Conservation (phyloP, 2,113 vertebrate species). For the Climacteris rufus region DNA sequence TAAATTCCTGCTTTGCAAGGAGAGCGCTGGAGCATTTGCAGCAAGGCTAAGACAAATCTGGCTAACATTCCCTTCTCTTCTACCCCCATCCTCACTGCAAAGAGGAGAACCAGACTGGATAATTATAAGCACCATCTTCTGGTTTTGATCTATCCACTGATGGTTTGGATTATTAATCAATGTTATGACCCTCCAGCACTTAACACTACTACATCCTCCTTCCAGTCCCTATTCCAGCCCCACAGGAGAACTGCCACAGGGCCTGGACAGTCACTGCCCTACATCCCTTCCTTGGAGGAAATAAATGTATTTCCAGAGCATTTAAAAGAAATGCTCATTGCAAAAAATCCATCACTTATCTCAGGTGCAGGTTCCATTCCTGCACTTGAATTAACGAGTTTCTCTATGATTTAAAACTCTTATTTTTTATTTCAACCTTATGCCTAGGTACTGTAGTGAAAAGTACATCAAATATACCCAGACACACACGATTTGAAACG, state of each 20-base stretch:
- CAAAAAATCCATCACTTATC: neutral
- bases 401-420: conserved; percentile 32
- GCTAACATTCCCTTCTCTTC: neutral
- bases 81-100: neutral
- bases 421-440: conserved; percentile 33
- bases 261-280: neutral
- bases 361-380: neutral
- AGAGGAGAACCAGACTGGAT: neutral
- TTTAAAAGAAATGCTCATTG: neutral
- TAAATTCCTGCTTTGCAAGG: neutral
- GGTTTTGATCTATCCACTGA: conserved; percentile 10
- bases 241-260: neutral
- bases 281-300: neutral
- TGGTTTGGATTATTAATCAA: neutral
- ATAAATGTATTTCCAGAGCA: neutral
- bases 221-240: neutral
- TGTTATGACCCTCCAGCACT: neutral
- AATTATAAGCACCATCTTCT: neutral
- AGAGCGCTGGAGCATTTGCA: neutral
- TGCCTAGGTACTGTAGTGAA: conserved; percentile 1
- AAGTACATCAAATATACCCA: conserved; percentile 58
- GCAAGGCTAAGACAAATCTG: neutral
- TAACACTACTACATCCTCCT: neutral
- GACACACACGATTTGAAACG: conserved; percentile 40
- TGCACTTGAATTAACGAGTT: conserved; percentile 41